Evolutionary conservation across 92 coral and sea anemone genomes (phyloP), one percentile per base, ranked within the genome.

Genomic region (Nematostella vectensis): DNA sequence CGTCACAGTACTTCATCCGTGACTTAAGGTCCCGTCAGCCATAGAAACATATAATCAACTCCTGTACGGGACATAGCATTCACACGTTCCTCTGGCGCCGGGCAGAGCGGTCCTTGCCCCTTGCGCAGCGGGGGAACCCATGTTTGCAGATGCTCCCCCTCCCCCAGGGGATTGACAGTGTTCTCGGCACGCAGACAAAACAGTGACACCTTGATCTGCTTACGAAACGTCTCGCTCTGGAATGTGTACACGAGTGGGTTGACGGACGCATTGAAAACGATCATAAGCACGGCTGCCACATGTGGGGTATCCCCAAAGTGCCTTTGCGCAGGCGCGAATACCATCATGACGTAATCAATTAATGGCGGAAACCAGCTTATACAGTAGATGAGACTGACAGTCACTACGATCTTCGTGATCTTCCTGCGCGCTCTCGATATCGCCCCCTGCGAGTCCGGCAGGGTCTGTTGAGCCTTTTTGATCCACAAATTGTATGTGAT

Each of bases 241-340:
- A 69, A 69, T 2, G 76, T 60, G 30, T 69, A 69, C 60, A 60
- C 55, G 54, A 69, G 58, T 31, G 76, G 76, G 17, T 69, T 69
- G 48, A 69, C 61, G 4, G 68, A 59, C 28, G 76, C 57, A 37
- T 69, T 69, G 16, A 69, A 59, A 23, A 60, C 55, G 3, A 69
- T 55, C n/a, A 69, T 47, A 10, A 69, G 48, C 13, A 59, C 68
- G 0, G 76, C 39, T 31, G 56, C 67, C 27, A 50, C 18, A 27
- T 69, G 47, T 0, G 68, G 50, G 61, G 60, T 64, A 54, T 69
- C 61, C 29, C 63, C 43, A 24, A 66, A 37, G 29, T n/a, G 25
- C 12, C 53, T 64, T 39, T 60, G 48, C 57, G 60, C 3, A 6
- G 59, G 58, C 62, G 63, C 55, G 63, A 54, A 66, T 25, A 50